These are phyloP conservation scores for Acanthurus tractus DNA, from an alignment of 2,797 vertebrate species.

Conservation along the genomic window DNA sequence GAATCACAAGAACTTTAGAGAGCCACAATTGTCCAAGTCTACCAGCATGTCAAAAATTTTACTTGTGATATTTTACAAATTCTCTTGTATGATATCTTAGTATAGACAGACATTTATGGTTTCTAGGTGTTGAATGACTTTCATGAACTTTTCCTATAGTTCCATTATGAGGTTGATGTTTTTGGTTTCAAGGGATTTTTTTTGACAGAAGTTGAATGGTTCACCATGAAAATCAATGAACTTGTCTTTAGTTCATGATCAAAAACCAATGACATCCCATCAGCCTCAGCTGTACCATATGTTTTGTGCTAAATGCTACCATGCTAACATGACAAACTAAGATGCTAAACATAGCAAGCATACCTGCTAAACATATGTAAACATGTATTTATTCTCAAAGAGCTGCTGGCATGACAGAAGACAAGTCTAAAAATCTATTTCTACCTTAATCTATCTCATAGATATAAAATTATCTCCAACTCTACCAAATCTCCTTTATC, in stretches of 20 bases:
- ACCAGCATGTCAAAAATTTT: not conserved
- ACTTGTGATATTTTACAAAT: not conserved
- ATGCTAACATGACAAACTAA: not conserved
- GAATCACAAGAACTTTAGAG: not conserved
- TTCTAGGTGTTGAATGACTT: not conserved
- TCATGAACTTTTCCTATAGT: not conserved
- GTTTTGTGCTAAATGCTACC: not conserved
- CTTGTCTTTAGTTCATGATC: not conserved
- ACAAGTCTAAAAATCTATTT: no score
- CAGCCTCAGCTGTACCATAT: not conserved
- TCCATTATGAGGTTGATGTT: not conserved
- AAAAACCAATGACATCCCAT: not conserved
- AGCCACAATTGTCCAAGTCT: not conserved
- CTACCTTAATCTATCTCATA: no score
- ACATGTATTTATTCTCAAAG: no score
- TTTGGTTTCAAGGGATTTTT: not conserved
- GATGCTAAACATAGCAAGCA: not conserved
- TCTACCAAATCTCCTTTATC: slow-evolving; percentile 7
- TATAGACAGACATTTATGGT: not conserved
- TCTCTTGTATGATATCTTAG: not conserved
- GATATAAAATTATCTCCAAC: not conserved
- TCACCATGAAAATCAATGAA: not conserved
- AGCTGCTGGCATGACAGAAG: no score
- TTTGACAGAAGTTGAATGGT: not conserved
- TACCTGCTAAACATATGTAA: no score